Evolutionary conservation across 2,797 vertebrate species (phyloP), one percentile per base, ranked within the genome.

Genomic region (Acipenser transmontanus): DNA sequence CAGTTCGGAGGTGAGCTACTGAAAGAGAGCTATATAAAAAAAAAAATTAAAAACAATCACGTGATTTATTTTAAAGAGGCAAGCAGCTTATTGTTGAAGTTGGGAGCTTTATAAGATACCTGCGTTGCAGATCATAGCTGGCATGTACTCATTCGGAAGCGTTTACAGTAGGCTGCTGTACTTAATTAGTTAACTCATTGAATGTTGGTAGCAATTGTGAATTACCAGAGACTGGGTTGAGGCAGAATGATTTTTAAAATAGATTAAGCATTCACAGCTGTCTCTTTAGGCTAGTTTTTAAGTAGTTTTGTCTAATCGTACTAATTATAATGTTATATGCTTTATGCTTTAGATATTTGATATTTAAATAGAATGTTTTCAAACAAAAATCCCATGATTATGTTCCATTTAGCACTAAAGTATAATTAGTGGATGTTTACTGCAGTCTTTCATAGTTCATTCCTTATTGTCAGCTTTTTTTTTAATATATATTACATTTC

Each of bases 51-150:
- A 34, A 34, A 34, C 34, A 34, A 54, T 69, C 70, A 85, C 84
- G 82, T 89, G 84, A 88, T 77, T 67, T 63, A 12, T 66, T 77
- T 74, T 73, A 74, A 71, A 69, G 65, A 67, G 52, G 68, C 61
- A 63, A 34, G 34, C 34, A 34, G 34, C 34, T 63, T 62, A 63
- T 66, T 62, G 49, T 62, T 67, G 66, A 67, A 11, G 64, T 10
- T 66, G 34, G 11, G 49, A 51, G 60, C 17, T 65, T 71, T 65
- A 66, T 65, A 66, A 70, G 57, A 57, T n/a, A 54, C 10, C 20
- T 54, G 34, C 59, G 67, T 60, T 57, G 17, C 51, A 14, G 59
- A 59, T 68, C 67, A 62, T 50, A 61, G 51, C 66, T 67, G 59
- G 52, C 49, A 59, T 9, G 59, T 11, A 49, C 49, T 59, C 59